Percentiles rank a stretch among this genome's conserved stretches.
phyloP scores from a whole-genome alignment of 2,797 vertebrate genomes.

The Agapornis canus region DNA sequence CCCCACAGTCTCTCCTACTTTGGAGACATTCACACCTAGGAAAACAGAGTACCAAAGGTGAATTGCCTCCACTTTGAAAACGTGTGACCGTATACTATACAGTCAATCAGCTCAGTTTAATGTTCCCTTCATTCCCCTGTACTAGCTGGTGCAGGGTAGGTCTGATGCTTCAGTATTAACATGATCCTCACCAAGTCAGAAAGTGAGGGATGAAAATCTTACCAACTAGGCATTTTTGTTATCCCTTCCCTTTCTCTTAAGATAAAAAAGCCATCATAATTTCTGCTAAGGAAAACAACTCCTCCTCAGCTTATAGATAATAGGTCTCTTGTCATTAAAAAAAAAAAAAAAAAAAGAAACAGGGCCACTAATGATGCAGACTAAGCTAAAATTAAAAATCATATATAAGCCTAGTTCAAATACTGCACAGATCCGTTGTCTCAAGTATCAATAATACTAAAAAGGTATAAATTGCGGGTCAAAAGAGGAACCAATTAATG shows the following conservation, averaged over 20 bases:
- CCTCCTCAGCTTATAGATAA: not conserved
- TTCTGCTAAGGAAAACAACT: not conserved
- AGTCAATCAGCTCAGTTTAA: not conserved
- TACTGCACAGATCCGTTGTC: not conserved
- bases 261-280: not conserved
- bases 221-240: not conserved
- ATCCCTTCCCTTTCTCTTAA: not conserved
- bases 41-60: not conserved
- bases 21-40: not conserved
- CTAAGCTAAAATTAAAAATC: not conserved
- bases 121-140: accelerated
- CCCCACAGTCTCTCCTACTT: not conserved
- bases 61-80: not conserved
- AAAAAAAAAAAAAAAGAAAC: not conserved
- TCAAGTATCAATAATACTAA: not conserved
- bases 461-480: not conserved
- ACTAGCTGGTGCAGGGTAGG: accelerated
- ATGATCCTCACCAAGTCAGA: not conserved
- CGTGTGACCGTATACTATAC: not conserved
- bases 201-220: not conserved
- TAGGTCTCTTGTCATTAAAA: not conserved
- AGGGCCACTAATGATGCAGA: not conserved
- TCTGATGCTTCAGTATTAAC: not conserved
- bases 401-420: not conserved
- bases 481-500: not conserved